A percentile compares a stretch with the other conserved stretches of the same genome.
Evolutionary conservation across 2,888 invertebrate genomes (phyloP).

Genomic region (Aelia acuminata): DNA sequence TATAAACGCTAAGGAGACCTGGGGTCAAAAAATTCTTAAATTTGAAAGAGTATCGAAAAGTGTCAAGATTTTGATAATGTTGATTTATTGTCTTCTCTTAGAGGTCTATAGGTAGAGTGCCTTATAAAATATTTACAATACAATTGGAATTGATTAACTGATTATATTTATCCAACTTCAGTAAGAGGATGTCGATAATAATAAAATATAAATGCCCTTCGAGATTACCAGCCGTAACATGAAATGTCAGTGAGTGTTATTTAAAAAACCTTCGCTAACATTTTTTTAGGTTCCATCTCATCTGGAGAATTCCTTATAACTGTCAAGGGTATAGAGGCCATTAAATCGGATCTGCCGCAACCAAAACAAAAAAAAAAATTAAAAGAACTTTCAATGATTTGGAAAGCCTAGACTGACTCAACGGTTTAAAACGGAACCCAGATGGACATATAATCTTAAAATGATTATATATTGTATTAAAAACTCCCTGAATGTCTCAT

Average conservation of each 20-base stretch:
- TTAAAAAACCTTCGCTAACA: conserved; percentile 14
- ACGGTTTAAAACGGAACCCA: background rate
- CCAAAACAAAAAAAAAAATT: background rate
- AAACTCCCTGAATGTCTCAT: too few species aligned
- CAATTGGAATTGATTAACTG: too few species aligned
- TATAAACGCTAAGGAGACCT: too few species aligned
- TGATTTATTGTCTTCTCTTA: too few species aligned
- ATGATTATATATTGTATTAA: too few species aligned
- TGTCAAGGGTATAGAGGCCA: background rate
- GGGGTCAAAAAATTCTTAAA: too few species aligned
- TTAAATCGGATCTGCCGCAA: background rate
- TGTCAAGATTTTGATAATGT: too few species aligned
- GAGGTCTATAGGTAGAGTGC: too few species aligned
- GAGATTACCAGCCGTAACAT: background rate
- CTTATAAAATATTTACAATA: too few species aligned
- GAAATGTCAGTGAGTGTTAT: conserved; percentile 17
- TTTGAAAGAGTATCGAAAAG: too few species aligned
- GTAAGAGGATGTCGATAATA: background rate
- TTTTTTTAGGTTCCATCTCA: background rate
- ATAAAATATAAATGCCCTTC: background rate
- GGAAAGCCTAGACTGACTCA: background rate
- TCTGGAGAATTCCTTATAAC: background rate
- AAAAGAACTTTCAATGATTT: background rate
- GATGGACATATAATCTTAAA: too few species aligned
- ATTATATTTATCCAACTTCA: background rate